Base-by-base conservation (phyloP, 2,113 vertebrate species). In the Sardina pilchardus region DNA sequence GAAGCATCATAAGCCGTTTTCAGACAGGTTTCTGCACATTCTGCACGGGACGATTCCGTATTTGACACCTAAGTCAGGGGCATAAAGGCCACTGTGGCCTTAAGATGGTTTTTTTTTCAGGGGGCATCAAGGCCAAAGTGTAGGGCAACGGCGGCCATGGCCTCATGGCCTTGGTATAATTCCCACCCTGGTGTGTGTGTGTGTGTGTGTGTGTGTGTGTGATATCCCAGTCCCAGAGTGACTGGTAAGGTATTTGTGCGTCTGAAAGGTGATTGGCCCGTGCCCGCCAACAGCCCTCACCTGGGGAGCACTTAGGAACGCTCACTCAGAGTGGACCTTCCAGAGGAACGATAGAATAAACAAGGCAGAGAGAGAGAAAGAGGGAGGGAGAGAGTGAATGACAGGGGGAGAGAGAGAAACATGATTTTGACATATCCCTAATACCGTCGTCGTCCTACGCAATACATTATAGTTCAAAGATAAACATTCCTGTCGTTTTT, bases 201-300 rank as follows among this genome's bases (percentile, higher is more conserved):
- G 59, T 63, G 59, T 63, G 59, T 63, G 59, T 63, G 59, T 63
- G 59, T 63, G 59, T 63, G 59, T 63, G 59, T 63, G 59, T 63
- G 59, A 81, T 80, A 3, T 17, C 14, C 16, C 1, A 21, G 53
- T 56, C 48, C 16, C 48, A 17, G 53, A 24, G 53, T 56, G 53
- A 48, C 14, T 30, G 63, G 78, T 75, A 26, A 19, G 67, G 42
- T 30, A 34, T 43, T 45, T 48, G 36, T 85, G 67, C 39, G 10
- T 21, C 36, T 83, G 36, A 30, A 19, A 83, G 47, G 53, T 36
- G 81, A 17, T 42, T 26, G 75, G 81, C 81, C 44, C 14, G n/a
- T 43, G 1, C 36, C 6, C 24, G 50, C 67, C 67, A 75, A 75
- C 67, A 36, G 26, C 71, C 12, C 16, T 5, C 71, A 78, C 30